Evolutionary conservation across 2,797 vertebrate species (phyloP).

Genomic region (Eulemur coronatus): DNA sequence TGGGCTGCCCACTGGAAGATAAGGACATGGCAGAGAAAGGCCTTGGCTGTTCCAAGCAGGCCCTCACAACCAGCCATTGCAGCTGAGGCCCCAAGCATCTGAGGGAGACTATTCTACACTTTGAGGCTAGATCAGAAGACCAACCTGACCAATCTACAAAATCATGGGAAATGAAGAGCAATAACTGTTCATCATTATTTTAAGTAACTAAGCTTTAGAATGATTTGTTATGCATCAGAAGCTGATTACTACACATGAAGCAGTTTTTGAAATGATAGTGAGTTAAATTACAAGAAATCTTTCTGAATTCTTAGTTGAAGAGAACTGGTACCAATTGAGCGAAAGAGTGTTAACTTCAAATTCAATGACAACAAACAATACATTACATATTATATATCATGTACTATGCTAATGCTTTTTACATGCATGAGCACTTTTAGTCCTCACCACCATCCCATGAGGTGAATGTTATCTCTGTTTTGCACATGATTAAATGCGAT

Average conservation of each 20-base stretch:
- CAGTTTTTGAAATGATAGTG: background rate
- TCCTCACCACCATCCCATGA: background rate
- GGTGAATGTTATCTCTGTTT: background rate
- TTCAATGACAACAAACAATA: background rate
- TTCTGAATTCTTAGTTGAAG: background rate
- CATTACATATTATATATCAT: background rate
- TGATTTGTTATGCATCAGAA: background rate
- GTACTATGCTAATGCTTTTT: background rate
- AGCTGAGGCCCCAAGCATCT: background rate
- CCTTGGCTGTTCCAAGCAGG: rapidly evolving
- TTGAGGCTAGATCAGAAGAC: background rate
- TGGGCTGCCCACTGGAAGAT: background rate
- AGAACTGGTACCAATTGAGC: background rate
- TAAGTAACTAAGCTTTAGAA: background rate
- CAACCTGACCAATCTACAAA: background rate
- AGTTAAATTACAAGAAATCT: background rate
- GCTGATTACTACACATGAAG: background rate
- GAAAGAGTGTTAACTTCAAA: background rate
- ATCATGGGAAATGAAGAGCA: background rate
- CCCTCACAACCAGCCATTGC: background rate
- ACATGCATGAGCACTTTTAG: background rate
- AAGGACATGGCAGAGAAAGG: background rate
- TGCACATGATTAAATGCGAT: background rate
- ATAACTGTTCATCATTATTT: background rate
- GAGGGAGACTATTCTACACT: background rate